Evolutionary conservation across 2,113 vertebrate species (phyloP).

Genomic region (Oxyruncus cristatus): DNA sequence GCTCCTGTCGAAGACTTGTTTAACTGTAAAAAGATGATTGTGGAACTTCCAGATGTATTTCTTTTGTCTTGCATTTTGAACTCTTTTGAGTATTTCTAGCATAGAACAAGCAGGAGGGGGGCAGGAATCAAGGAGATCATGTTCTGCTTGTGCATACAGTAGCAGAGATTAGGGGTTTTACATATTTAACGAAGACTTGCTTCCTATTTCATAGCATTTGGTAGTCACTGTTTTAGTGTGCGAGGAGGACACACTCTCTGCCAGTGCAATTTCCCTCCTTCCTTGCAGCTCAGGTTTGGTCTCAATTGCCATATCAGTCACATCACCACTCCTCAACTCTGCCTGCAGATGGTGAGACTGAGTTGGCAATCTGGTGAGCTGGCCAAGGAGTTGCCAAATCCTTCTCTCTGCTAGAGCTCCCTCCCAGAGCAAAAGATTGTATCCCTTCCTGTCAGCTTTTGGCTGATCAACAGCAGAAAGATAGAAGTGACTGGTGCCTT

Average conservation of each 20-base stretch:
- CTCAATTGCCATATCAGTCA: not conserved
- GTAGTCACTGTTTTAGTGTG: not conserved
- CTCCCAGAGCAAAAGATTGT: not conserved
- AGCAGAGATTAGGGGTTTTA: not conserved
- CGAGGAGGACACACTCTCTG: not conserved
- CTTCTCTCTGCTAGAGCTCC: not conserved
- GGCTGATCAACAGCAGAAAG: not conserved
- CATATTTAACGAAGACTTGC: not conserved
- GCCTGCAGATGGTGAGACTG: not conserved
- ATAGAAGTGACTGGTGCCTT: not conserved
- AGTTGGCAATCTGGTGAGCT: not conserved
- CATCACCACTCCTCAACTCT: not conserved
- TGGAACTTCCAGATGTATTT: not conserved
- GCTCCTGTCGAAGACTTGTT: not conserved
- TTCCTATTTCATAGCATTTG: not conserved
- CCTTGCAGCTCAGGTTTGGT: constrained; percentile 18
- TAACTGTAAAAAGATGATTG: not conserved
- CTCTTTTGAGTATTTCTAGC: not conserved
- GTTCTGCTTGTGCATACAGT: not conserved
- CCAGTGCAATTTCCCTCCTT: not conserved
- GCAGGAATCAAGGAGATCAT: not conserved
- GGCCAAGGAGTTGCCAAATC: not conserved
- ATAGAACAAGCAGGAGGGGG: not conserved
- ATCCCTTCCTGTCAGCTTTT: not conserved
- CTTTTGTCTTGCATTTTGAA: not conserved